Conservation (phyloP, 2,797 vertebrate species). For the Mus minutoides region DNA sequence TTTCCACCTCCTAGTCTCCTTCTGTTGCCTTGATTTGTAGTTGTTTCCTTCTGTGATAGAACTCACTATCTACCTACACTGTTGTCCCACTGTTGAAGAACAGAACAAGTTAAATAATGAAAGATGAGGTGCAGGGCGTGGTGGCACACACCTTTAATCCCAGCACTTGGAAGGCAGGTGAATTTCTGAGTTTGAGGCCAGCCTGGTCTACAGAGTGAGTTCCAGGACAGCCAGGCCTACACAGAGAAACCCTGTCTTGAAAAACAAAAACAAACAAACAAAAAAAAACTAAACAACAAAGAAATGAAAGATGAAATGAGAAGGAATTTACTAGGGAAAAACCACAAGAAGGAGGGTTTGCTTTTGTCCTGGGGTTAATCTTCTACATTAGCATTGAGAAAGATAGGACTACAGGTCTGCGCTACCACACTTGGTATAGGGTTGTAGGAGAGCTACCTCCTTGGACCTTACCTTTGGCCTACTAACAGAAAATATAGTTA, state of each 20-base stretch:
- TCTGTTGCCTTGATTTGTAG: not conserved
- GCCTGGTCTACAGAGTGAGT: no score
- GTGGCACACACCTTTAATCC: no score
- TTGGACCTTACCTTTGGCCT: not conserved
- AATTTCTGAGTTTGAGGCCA: no score
- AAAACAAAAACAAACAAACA: no score
- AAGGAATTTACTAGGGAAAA: not conserved
- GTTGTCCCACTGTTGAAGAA: not conserved
- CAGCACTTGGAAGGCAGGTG: no score
- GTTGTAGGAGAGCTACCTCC: not conserved
- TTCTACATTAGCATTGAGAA: not conserved
- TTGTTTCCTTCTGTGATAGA: not conserved
- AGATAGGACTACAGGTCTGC: not conserved
- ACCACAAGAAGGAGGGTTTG: not conserved
- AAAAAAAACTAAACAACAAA: no score
- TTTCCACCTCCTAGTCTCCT: not conserved
- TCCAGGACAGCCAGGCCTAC: no score
- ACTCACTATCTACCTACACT: not conserved
- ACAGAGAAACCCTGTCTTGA: no score
- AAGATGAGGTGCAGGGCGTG: no score
- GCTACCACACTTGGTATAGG: not conserved
- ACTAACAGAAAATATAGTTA: not conserved
- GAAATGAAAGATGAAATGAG: not conserved
- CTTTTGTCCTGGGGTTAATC: not conserved
- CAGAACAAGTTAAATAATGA: not conserved